phyloP scores from a whole-genome alignment of 2,113 vertebrate genomes.

The Sigmodon hispidus region DNA sequence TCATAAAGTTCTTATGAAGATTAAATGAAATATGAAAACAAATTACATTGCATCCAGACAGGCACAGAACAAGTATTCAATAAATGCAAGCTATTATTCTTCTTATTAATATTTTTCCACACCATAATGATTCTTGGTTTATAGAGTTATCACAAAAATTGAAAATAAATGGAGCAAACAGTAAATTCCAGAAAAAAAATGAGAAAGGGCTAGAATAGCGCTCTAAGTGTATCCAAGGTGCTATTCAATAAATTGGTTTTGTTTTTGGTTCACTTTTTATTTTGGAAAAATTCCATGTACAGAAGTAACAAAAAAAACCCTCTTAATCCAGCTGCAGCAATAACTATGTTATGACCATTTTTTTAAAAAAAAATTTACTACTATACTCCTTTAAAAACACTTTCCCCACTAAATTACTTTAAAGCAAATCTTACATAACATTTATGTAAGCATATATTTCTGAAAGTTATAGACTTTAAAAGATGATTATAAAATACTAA shows the following conservation, averaged over 20 bases:
- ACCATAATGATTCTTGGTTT: conserved; percentile 42
- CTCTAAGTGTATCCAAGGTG: not conserved
- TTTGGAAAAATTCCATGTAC: not conserved
- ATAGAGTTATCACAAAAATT: conserved; percentile 45
- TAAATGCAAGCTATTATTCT: conserved; percentile 38
- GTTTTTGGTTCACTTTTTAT: conserved; percentile 18
- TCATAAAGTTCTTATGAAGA: conserved; percentile 46
- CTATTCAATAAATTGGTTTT: conserved; percentile 16
- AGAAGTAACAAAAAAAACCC: conserved; percentile 51
- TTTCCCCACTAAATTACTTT: not conserved
- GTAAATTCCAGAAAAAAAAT: conserved; percentile 43
- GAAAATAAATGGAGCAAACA: conserved; percentile 45
- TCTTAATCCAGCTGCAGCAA: not conserved
- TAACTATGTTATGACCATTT: not conserved
- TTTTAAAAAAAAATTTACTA: conserved; percentile 55
- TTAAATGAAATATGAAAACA: conserved; percentile 57
- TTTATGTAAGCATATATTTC: conserved; percentile 21
- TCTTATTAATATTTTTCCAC: conserved; percentile 38
- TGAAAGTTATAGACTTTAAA: conserved; percentile 21
- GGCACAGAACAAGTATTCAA: conserved; percentile 44
- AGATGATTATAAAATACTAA: conserved; percentile 24
- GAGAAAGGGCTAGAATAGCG: not conserved
- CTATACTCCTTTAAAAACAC: not conserved
- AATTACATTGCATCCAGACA: not conserved
- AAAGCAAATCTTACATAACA: not conserved